Evolutionary conservation across 1,140 invertebrate genomes (phyloP).

Genomic region (Polypedilum pembai): DNA sequence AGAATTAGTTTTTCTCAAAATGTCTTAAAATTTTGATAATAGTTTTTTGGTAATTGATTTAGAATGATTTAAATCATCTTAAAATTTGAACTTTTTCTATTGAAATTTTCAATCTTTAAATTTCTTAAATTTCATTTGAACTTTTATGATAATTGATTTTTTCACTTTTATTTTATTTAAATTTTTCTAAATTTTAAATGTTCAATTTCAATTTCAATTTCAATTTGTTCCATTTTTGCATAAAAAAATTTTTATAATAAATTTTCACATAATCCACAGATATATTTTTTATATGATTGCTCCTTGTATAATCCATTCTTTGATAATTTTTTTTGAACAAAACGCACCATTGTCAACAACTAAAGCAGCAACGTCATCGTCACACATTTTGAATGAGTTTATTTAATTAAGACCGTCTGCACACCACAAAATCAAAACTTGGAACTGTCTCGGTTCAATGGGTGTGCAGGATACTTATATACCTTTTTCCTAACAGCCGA

Average conservation of each 20-base stretch:
- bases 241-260: not conserved
- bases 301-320: not conserved
- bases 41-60: too few species aligned
- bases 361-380: conserved; percentile 73
- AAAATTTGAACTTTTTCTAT: too few species aligned
- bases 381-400: conserved; percentile 57
- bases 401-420: conserved; percentile 27
- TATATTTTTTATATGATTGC: not conserved
- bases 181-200: not conserved
- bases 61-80: too few species aligned
- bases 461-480: conserved; percentile 28
- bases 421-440: conserved; percentile 30
- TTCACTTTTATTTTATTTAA: too few species aligned
- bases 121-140: too few species aligned
- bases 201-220: too few species aligned
- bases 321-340: not conserved
- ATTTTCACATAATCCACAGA: not conserved
- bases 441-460: conserved; percentile 22
- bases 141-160: too few species aligned
- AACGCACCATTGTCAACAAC: conserved; percentile 71
- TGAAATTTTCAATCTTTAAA: too few species aligned
- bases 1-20: too few species aligned
- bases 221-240: too few species aligned
- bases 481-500: conserved; percentile 10
- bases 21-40: too few species aligned